Evolutionary conservation across 2,888 invertebrate genomes (phyloP), one percentile per base, ranked within the genome.

Genomic region (Mythimna loreyi): DNA sequence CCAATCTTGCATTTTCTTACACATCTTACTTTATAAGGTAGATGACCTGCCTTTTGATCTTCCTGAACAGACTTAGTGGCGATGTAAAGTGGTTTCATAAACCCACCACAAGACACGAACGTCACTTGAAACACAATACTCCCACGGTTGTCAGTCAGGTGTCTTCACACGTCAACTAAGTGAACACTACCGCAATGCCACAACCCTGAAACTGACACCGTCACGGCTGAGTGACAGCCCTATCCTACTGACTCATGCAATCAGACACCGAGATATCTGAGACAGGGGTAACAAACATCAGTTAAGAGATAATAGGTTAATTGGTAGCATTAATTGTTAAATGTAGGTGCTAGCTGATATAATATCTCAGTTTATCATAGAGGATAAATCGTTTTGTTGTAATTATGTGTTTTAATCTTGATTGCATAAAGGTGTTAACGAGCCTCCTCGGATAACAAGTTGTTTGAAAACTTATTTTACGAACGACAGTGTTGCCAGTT

Each of bases 281-380:
- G 43, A 49, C 60, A 59, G 66, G 57, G 67, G 50, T 55, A 43
- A 62, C 79, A 47, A 36, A 61, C 66, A 71, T 78, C 78, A 78
- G 72, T 76, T 76, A 72, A 63, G 67, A 73, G 25, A 62, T 77
- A 84, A 87, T 87, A 87, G 86, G 84, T 87, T 89, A 89, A 89
- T 89, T 89, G 85, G 74, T 52, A 79, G 78, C 84, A 83, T 86
- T 89, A 85, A 83, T 81, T 81, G 78, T 86, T 85, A 75, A 68
- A 76, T 77, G 62, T 82, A 72, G 78, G 78, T 83, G 78, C 71
- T 56, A 53, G 68, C 53, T 63, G 67, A 67, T 61, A 69, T 47
- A 53, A 75, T 79, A 82, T 69, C 79, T 63, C 19, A 52, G 25
- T 52, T 62, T 33, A 47, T 23, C 25, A 75, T 75, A 45, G 13